Percentiles rank a stretch among this genome's conserved stretches.
phyloP scores from a whole-genome alignment of 2,113 vertebrate species.

The Neotoma lepida region DNA sequence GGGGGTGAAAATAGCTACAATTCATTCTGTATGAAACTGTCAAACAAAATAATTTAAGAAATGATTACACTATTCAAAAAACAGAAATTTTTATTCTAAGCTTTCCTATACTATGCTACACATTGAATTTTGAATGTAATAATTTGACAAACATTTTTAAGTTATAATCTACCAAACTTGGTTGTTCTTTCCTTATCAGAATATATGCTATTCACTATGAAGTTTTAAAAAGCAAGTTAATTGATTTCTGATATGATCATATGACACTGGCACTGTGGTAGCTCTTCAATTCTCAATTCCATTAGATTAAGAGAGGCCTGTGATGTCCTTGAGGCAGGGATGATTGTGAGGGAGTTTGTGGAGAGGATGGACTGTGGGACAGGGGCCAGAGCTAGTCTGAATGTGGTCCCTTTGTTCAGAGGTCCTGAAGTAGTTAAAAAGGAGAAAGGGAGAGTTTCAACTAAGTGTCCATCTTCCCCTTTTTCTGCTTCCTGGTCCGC shows the following conservation, averaged over 20 bases:
- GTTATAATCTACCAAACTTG: neutral
- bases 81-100: neutral
- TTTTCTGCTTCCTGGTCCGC: neutral
- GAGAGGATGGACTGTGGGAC: neutral
- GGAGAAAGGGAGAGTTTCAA: neutral
- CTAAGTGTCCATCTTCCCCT: too few relatives aligned
- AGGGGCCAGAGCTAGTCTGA: neutral
- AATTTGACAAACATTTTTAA: neutral
- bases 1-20: neutral
- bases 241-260: neutral
- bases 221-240: neutral
- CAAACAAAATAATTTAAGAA: neutral
- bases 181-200: neutral
- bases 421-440: too few relatives aligned
- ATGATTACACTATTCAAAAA: neutral
- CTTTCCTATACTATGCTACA: neutral
- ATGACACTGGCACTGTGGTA: neutral
- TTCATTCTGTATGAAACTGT: neutral
- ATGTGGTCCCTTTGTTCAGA: too few relatives aligned
- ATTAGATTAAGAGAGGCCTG: neutral
- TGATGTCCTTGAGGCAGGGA: too few relatives aligned
- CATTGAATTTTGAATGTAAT: neutral
- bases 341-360: neutral
- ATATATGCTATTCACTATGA: neutral
- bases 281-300: neutral